Evolutionary conservation across 53 echinoderm and acorn worm genomes (phyloP).

Genomic region (Patiria pectinifera): DNA sequence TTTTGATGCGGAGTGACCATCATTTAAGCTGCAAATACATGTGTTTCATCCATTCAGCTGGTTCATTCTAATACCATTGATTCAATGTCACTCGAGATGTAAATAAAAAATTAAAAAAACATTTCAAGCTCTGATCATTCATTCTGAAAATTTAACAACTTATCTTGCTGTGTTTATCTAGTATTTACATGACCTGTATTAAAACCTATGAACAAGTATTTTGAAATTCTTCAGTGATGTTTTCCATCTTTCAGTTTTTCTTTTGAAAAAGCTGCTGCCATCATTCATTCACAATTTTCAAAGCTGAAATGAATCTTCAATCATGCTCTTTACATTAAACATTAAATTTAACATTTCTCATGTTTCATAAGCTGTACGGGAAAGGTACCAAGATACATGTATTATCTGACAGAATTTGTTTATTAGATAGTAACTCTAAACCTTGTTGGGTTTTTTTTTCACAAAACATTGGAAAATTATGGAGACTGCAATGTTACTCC

Average conservation of each 20-base stretch:
- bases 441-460: too few species aligned
- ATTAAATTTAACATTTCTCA: not conserved
- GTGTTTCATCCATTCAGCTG: not conserved
- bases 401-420: too few species aligned
- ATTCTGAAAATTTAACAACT: not conserved
- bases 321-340: not conserved
- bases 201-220: too few species aligned
- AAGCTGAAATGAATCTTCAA: not conserved
- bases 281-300: not conserved
- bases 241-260: not conserved
- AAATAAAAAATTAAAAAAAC: not conserved
- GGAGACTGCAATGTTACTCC: too few species aligned
- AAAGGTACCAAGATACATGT: not conserved
- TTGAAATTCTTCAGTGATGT: too few species aligned
- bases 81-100: not conserved
- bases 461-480: too few species aligned
- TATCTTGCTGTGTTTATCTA: not conserved
- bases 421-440: too few species aligned
- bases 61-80: not conserved
- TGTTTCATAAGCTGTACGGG: not conserved
- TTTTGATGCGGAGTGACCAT: not conserved
- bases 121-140: not conserved
- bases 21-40: not conserved
- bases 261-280: not conserved
- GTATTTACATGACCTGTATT: too few species aligned